A percentile compares a stretch with the other conserved stretches of the same genome.
Conservation (phyloP, 1,140 invertebrate genomes). For the Drosophila micromelanica region DNA sequence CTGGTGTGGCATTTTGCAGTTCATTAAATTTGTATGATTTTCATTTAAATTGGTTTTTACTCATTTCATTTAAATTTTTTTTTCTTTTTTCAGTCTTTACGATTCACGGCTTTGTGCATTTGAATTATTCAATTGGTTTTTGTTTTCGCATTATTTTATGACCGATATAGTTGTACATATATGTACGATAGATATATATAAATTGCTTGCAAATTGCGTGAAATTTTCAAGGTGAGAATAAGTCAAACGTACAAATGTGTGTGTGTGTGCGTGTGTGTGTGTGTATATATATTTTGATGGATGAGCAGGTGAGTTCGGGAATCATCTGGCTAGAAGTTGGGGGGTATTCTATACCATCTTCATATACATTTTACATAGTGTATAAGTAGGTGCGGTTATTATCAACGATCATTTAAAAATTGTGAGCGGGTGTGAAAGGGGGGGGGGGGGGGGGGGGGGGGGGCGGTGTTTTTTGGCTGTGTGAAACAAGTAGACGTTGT, state of each 20-base stretch:
- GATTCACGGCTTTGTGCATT: conserved; percentile 84
- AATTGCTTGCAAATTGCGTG: conserved; percentile 49
- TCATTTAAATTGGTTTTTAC: conserved; percentile 48
- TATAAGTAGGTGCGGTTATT: conserved; percentile 46
- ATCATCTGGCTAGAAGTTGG: neutral
- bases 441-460: conserved; percentile 20
- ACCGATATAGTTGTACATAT: conserved; percentile 53
- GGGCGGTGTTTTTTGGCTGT: conserved; percentile 58
- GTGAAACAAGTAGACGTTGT: neutral
- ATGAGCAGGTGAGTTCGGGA: conserved; percentile 33
- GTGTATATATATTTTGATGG: conserved; percentile 25
- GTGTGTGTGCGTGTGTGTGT: neutral
- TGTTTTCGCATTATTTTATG: conserved; percentile 43
- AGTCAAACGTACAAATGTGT: conserved; percentile 9
- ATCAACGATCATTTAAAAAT: conserved; percentile 44
- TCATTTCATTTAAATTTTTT: conserved; percentile 46
- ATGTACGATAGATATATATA: conserved; percentile 41
- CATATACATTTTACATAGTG: conserved; percentile 27
- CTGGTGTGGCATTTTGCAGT: conserved; percentile 34
- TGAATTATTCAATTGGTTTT: conserved; percentile 63
- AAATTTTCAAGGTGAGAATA: conserved; percentile 55
- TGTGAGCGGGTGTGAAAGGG: neutral
- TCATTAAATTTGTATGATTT: conserved; percentile 28
- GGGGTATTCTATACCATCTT: neutral
- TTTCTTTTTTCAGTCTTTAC: conserved; percentile 80